phyloP scores from a whole-genome alignment of 1,140 invertebrate species.

The Pogonomyrmex californicus region DNA sequence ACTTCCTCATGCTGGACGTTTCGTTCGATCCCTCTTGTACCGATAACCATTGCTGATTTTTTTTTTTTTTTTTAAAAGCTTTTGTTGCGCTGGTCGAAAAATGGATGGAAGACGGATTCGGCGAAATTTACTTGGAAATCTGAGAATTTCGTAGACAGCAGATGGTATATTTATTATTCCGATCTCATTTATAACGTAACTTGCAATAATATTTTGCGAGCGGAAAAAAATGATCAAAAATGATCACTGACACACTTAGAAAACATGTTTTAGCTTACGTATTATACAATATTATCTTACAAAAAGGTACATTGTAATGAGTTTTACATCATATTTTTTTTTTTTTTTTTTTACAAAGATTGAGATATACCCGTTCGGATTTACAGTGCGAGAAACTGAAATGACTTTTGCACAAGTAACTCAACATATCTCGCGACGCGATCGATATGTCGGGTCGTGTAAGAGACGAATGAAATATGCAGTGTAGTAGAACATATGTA shows the following conservation, averaged over 20 bases:
- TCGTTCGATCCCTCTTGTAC: not conserved
- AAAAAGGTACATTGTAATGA: not conserved
- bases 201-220: no score
- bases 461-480: constrained; percentile 71
- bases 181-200: no score
- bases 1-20: constrained; percentile 22
- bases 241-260: not conserved
- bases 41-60: constrained; percentile 70
- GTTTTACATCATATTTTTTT: constrained; percentile 14
- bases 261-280: not conserved
- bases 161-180: not conserved
- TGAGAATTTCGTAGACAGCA: constrained; percentile 2
- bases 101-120: not conserved
- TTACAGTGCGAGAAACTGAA: constrained; percentile 65
- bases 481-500: constrained; percentile 49
- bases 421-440: constrained; percentile 69
- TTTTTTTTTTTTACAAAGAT: constrained; percentile 6
- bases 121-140: not conserved
- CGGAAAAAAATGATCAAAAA: not conserved
- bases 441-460: constrained; percentile 69
- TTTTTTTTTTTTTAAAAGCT: constrained; percentile 25
- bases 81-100: not conserved
- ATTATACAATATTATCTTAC: not conserved
- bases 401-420: constrained; percentile 71
- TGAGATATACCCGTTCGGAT: constrained; percentile 25